phyloP scores from a whole-genome alignment of 2,888 invertebrate species.

The Malthinus flaveolus region DNA sequence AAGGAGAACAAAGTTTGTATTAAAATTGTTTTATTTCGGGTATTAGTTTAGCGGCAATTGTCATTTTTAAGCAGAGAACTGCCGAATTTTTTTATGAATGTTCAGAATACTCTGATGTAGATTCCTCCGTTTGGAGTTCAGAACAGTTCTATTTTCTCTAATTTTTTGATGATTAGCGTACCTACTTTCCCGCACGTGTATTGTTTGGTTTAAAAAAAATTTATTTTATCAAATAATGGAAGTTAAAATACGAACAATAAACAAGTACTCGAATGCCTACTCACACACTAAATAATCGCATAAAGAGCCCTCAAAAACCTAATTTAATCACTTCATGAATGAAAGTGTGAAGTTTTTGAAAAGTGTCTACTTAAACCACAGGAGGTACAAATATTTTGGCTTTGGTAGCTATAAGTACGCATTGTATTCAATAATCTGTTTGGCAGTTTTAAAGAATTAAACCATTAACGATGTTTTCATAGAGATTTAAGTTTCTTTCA shows the following conservation, averaged over 20 bases:
- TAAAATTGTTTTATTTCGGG: no score
- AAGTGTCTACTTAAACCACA: constrained; percentile 31
- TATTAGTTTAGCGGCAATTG: no score
- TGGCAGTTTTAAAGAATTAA: constrained; percentile 19
- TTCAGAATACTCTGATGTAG: no score
- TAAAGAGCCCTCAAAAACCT: constrained; percentile 18
- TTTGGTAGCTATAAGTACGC: constrained; percentile 33
- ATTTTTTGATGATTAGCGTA: no score
- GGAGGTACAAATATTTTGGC: constrained; percentile 39
- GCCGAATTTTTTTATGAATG: no score
- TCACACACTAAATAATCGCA: constrained; percentile 4
- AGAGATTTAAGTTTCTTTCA: constrained; percentile 19
- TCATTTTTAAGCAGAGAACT: no score
- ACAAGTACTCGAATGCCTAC: no score
- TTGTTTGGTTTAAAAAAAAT: no score
- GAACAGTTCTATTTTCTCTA: no score
- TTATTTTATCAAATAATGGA: neutral
- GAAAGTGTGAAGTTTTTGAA: constrained; percentile 23
- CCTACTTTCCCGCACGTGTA: no score
- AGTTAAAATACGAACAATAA: neutral
- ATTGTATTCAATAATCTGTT: constrained; percentile 38
- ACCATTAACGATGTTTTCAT: constrained; percentile 26
- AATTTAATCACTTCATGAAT: constrained; percentile 31
- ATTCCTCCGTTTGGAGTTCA: no score
- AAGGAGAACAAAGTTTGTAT: no score